Evolutionary conservation across 2,113 vertebrate species (phyloP).

Genomic region (Sinosuthora webbiana): DNA sequence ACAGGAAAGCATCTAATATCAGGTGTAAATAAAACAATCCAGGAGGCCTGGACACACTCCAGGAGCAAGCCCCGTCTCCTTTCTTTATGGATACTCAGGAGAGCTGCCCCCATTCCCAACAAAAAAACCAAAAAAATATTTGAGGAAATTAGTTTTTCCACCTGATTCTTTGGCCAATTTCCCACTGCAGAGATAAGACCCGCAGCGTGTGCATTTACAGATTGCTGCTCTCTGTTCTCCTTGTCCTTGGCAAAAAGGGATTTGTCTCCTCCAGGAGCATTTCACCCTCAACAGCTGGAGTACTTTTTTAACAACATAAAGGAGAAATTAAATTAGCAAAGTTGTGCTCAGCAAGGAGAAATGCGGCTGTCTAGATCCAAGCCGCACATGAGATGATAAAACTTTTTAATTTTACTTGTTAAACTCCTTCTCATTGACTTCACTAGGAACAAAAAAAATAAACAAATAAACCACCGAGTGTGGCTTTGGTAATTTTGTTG

Average conservation of each 20-base stretch:
- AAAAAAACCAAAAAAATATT: neutral
- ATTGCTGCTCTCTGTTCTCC: slow-evolving; percentile 4
- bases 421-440: neutral
- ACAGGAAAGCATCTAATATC: neutral
- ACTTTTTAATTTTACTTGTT: slow-evolving; percentile 21
- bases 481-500: neutral
- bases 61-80: neutral
- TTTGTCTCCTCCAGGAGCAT: neutral
- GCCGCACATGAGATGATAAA: neutral
- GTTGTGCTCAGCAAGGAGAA: neutral
- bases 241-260: neutral
- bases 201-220: neutral
- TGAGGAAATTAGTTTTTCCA: slow-evolving; percentile 30
- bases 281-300: neutral
- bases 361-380: neutral
- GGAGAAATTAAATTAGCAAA: slow-evolving; percentile 8
- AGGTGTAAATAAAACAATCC: slow-evolving; percentile 35
- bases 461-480: neutral
- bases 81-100: neutral
- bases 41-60: neutral
- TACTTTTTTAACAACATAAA: neutral
- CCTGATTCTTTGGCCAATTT: slow-evolving; percentile 23
- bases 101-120: neutral
- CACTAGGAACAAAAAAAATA: neutral
- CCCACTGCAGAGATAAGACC: slow-evolving; percentile 42